Evolutionary conservation across 1,140 invertebrate species (phyloP), one percentile per base, ranked within the genome.

Genomic region (Ceratitis capitata): DNA sequence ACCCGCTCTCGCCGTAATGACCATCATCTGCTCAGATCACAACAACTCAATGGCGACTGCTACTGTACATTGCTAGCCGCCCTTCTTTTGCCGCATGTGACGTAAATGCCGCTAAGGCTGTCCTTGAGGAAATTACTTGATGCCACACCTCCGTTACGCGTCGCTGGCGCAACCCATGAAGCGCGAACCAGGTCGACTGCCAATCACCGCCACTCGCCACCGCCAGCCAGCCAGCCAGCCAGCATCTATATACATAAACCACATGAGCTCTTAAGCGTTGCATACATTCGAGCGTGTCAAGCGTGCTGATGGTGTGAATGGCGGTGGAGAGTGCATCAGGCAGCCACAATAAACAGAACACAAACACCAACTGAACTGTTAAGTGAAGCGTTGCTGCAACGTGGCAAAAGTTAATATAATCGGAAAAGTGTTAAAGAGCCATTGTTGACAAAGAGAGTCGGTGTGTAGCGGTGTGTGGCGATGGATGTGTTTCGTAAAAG

Each of bases 151-250:
- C 39, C 4, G n/a, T 5, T 14, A 19, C 4, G 26, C 69, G 3
- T 0, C n/a, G 42, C 35, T 14, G 7, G 32, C n/a, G 35, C n/a
- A 35, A 39, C 19, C 69, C 39, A 45, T 26, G 35, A 10, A 9
- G 39, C 10, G 69, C 69, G 69, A 78, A 47, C n/a, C 69, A 78
- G 69, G 69, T 45, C 69, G 69, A 19, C 69, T 78, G 39, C 69
- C 69, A 23, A 45, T 78, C 69, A 78, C 69, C n/a, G n/a, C 39
- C 5, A 7, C 16, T 3, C 69, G 9, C 69, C 23, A 39, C 69
- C n/a, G n/a, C n/a, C n/a, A n/a, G n/a, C n/a, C n/a, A n/a, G n/a
- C n/a, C n/a, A n/a, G n/a, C n/a, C n/a, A n/a, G n/a, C n/a, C n/a
- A n/a, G n/a, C n/a, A n/a, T n/a, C n/a, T n/a, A n/a, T n/a, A 78